These are phyloP conservation scores for Tribolium madens DNA, from an alignment of 1,140 invertebrate genomes.

Conservation along the genomic window DNA sequence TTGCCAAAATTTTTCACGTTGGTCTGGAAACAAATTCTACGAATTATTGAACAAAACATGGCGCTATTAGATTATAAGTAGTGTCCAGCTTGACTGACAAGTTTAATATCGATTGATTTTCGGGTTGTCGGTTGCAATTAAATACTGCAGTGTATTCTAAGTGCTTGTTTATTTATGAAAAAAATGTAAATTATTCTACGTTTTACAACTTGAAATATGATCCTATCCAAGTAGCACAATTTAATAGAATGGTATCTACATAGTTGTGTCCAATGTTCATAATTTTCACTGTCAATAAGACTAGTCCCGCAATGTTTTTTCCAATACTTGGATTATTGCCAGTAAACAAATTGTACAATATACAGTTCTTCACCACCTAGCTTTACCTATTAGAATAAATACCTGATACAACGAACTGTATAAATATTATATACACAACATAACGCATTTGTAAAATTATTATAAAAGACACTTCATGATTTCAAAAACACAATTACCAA, in stretches of 20 bases:
- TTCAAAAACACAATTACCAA: background rate
- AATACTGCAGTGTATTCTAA: conserved; percentile 32
- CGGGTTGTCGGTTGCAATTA: background rate
- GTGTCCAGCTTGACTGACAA: no score
- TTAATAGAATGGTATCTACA: conserved; percentile 58
- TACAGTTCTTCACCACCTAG: conserved; percentile 45
- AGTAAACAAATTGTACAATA: conserved; percentile 53
- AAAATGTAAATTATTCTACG: conserved; percentile 61
- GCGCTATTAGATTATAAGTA: no score
- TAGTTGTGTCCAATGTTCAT: conserved; percentile 43
- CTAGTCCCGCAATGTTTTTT: conserved; percentile 50
- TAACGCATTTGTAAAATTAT: conserved; percentile 10
- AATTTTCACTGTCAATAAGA: conserved; percentile 45
- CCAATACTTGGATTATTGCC: conserved; percentile 53
- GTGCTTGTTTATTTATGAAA: conserved; percentile 60
- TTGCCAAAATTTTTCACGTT: no score
- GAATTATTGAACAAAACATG: no score
- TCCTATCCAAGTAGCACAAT: conserved; percentile 52
- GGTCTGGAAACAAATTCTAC: no score
- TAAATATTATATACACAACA: conserved; percentile 42
- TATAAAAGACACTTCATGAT: background rate
- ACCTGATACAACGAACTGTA: conserved; percentile 29
- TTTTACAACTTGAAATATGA: conserved; percentile 52
- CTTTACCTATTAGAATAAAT: conserved; percentile 40
- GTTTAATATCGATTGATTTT: no score